Base-by-base conservation (phyloP, 2,888 invertebrate species). In the Melieria picta region DNA sequence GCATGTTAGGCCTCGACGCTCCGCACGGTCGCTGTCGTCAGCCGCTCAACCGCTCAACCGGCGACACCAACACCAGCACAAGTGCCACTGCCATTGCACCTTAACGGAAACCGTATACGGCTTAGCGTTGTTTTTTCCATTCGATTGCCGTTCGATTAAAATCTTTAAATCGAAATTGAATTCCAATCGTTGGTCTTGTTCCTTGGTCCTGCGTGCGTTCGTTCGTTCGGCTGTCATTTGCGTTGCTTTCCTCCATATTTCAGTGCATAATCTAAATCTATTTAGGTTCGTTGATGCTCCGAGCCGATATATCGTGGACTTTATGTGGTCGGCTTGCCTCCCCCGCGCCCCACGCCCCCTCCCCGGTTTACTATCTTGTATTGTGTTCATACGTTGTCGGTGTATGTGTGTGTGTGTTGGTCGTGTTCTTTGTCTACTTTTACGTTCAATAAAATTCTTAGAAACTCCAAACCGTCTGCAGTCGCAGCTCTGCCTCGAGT, bases 81-180 rank as follows among this genome's bases (percentile, higher is more conserved):
- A 52, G 52, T 52, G 10, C 52, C 11, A 13, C 9, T 7, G 52
- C 50, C 50, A 50, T 9, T n/a, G 52, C 52, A 52, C 52, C 52
- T 52, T 52, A 52, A 52, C 13, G 13, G 30, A 30, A 30, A 30
- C 30, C 30, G 30, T 30, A 30, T 30, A 30, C 30, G 30, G 30
- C 30, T 30, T 30, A 30, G 30, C 30, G 30, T 52, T 63, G 43
- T 65, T n/a, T 60, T 60, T 48, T 30, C 16, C 50, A 47, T 60
- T 62, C 42, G 46, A 66, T 56, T 46, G 30, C 11, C 13, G 65
- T 67, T 72, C 72, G 72, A 72, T 72, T 69, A 72, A 69, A 69
- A 72, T 72, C 72, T 72, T 72, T 72, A 72, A 72, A 72, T 72
- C 65, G 72, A 72, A 72, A 72, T 72, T 69, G 72, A 72, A 69